Evolutionary conservation across 30 jellyfish, hydroid and myxozoan genomes (phyloP).

Genomic region (Mastigias papua): DNA sequence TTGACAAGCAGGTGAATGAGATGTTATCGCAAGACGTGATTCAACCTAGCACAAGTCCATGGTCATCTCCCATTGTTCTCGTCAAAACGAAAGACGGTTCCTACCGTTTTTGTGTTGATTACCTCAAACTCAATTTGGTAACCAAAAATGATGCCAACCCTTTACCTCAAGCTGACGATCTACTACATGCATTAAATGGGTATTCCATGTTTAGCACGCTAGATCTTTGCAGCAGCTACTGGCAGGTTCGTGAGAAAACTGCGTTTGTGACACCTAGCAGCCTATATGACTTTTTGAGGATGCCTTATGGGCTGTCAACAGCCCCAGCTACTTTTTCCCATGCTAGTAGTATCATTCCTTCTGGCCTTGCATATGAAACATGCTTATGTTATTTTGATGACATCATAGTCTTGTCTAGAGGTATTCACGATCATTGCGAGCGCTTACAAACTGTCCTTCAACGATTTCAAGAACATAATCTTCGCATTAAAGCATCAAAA

Average conservation of each 20-base stretch:
- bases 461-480: neutral
- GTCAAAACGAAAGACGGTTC: conserved; percentile 46
- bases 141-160: conserved; percentile 71
- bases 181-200: conserved; percentile 22
- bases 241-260: conserved; percentile 55
- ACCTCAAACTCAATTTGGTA: conserved; percentile 29
- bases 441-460: neutral
- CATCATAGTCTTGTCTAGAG: neutral
- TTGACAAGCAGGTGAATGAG: conserved; percentile 3
- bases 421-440: neutral
- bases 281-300: neutral
- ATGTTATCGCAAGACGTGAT: no score
- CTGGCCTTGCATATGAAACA: neutral
- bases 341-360: neutral
- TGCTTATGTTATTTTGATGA: neutral
- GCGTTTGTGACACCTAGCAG: neutral
- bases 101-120: conserved; percentile 39
- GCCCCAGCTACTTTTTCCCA: neutral
- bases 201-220: conserved; percentile 12
- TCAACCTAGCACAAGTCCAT: no score
- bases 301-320: no score
- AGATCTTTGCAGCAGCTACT: conserved; percentile 46
- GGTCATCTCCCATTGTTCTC: conserved; percentile 19
- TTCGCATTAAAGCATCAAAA: neutral
- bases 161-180: conserved; percentile 41